phyloP scores from a whole-genome alignment of 2,888 invertebrate genomes.

The Euzetes globulus region DNA sequence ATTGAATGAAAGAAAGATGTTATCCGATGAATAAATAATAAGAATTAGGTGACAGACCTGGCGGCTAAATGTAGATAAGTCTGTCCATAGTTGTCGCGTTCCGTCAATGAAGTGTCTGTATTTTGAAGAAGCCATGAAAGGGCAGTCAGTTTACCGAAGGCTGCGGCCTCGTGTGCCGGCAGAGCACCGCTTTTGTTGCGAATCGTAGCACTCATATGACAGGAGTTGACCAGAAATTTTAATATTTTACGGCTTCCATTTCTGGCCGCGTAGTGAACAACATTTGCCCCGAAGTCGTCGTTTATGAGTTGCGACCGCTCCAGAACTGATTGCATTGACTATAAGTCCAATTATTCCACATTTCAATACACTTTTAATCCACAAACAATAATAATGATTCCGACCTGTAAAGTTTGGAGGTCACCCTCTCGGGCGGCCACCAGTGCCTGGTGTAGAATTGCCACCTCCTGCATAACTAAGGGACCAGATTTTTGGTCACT shows the following conservation, averaged over 20 bases:
- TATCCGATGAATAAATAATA: not conserved
- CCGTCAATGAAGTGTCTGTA: constrained; percentile 43
- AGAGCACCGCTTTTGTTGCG: constrained; percentile 46
- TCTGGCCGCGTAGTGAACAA: constrained; percentile 48
- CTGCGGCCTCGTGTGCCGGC: constrained; percentile 49
- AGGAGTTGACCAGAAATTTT: constrained; percentile 44
- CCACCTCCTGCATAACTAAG: constrained; percentile 38
- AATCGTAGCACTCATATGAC: constrained; percentile 43
- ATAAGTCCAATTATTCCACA: too few species aligned
- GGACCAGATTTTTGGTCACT: not conserved
- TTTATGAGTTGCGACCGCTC: constrained; percentile 38
- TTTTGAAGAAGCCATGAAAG: constrained; percentile 46
- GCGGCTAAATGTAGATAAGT: constrained; percentile 48
- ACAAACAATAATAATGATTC: not conserved
- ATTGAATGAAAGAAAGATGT: too few species aligned
- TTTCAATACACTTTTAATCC: not conserved
- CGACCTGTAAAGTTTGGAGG: constrained; percentile 40
- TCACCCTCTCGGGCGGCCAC: constrained; percentile 42
- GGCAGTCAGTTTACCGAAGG: constrained; percentile 46
- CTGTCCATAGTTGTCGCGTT: constrained; percentile 47
- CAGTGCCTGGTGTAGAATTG: constrained; percentile 40
- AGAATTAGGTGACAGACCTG: constrained; percentile 39
- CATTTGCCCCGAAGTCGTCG: constrained; percentile 47
- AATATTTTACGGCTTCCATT: constrained; percentile 45
- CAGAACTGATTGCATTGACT: constrained; percentile 33